A percentile compares a stretch with the other conserved stretches of the same genome.
Conservation (phyloP, 2,113 vertebrate species). For the Charadrius vociferus region DNA sequence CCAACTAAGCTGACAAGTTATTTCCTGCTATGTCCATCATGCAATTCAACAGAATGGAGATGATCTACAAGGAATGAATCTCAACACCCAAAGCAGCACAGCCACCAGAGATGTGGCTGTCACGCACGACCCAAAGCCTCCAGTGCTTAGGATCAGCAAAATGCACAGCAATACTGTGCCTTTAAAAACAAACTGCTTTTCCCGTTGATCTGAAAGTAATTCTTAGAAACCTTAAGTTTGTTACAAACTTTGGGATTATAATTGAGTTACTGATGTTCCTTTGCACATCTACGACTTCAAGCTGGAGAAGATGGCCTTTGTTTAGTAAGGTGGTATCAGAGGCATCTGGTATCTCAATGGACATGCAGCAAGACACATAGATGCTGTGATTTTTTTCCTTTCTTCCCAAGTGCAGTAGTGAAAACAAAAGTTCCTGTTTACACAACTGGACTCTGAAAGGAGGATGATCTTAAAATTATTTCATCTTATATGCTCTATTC, state of each 20-base stretch:
- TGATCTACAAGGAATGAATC: neutral
- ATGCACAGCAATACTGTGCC: neutral
- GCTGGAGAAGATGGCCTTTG: neutral
- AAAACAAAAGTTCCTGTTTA: neutral
- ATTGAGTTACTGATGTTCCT: neutral
- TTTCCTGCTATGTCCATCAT: neutral
- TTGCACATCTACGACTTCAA: neutral
- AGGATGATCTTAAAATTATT: neutral
- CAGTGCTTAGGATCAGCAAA: neutral
- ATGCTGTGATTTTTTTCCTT: neutral
- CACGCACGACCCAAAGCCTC: neutral
- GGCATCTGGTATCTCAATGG: neutral
- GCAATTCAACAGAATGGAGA: neutral
- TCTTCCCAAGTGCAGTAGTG: neutral
- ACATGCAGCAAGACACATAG: neutral
- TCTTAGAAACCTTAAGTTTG: neutral
- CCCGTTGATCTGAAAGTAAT: neutral
- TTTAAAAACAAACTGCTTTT: neutral
- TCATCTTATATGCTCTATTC: neutral
- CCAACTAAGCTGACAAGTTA: neutral
- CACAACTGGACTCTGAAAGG: neutral
- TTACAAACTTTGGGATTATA: neutral
- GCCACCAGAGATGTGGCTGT: neutral
- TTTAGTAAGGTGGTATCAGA: neutral
- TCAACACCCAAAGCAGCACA: neutral